A percentile compares a stretch with the other conserved stretches of the same genome.
phyloP scores from a whole-genome alignment of 2,797 vertebrate genomes.

The Pipistrellus nathusii region DNA sequence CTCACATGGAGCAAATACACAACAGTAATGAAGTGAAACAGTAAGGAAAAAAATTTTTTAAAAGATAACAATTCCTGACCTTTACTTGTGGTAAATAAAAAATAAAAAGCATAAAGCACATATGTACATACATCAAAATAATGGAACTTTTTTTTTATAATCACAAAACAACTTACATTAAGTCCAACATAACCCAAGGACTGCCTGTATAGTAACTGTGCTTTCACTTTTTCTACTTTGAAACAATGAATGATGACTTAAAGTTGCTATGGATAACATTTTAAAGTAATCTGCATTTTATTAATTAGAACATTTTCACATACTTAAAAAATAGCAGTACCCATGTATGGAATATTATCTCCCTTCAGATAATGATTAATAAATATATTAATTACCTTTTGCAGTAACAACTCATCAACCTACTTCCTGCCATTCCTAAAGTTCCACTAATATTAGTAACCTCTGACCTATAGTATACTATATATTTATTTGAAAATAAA shows the following conservation, averaged over 20 bases:
- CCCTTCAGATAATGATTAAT: background rate
- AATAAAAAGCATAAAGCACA: too few species aligned
- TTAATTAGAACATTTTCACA: constrained; percentile 10
- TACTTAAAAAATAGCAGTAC: constrained; percentile 1
- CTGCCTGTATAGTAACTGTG: background rate
- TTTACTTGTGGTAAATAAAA: too few species aligned
- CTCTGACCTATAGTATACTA: background rate
- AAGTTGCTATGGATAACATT: background rate
- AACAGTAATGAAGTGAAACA: too few species aligned
- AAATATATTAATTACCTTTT: background rate
- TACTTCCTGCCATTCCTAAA: background rate
- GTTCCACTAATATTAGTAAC: background rate
- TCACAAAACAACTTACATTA: too few species aligned
- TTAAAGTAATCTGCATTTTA: constrained; percentile 36
- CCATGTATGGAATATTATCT: background rate
- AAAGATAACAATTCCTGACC: too few species aligned
- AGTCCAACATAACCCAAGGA: too few species aligned
- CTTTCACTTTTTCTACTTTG: constrained; percentile 4
- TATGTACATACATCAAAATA: too few species aligned
- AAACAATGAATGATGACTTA: constrained; percentile 36
- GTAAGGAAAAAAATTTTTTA: too few species aligned
- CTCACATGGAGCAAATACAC: too few species aligned
- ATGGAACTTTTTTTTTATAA: too few species aligned
- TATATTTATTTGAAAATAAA: constrained; percentile 46
- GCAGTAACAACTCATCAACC: background rate